Conservation (phyloP, 2,113 vertebrate genomes). For the Ailurus styani region DNA sequence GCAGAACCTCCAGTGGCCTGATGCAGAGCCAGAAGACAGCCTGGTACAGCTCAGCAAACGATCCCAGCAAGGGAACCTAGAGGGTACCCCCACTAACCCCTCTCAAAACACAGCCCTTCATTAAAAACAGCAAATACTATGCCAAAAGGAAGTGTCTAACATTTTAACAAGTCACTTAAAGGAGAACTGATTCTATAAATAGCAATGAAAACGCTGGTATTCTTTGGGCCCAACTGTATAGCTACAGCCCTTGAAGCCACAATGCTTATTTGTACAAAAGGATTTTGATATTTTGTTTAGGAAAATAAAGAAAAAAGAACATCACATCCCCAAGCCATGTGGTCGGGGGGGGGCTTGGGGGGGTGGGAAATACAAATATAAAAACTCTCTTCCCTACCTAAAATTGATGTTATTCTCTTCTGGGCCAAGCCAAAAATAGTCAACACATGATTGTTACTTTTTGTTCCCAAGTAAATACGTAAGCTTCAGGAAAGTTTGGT, state of each 20-base stretch:
- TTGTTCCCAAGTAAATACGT: not conserved
- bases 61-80: too few relatives aligned
- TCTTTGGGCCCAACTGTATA: not conserved
- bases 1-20: not conserved
- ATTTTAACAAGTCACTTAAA: not conserved
- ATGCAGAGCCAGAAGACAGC: not conserved
- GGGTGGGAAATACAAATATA: not conserved
- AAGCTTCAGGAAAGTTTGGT: not conserved
- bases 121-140: not conserved
- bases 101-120: not conserved
- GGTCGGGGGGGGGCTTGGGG: too few relatives aligned
- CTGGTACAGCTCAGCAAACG: not conserved
- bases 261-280: not conserved
- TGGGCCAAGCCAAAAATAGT: not conserved
- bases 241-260: not conserved
- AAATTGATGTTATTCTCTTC: not conserved
- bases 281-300: not conserved
- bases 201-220: not conserved
- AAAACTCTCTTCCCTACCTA: not conserved
- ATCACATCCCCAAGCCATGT: not conserved
- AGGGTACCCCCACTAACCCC: accelerated
- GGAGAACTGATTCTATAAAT: not conserved
- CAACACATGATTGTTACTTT: not conserved
- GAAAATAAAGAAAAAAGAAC: not conserved
- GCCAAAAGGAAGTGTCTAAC: not conserved